Evolutionary conservation across 2,888 invertebrate genomes (phyloP), one percentile per base, ranked within the genome.

Genomic region (Aquatica leii): DNA sequence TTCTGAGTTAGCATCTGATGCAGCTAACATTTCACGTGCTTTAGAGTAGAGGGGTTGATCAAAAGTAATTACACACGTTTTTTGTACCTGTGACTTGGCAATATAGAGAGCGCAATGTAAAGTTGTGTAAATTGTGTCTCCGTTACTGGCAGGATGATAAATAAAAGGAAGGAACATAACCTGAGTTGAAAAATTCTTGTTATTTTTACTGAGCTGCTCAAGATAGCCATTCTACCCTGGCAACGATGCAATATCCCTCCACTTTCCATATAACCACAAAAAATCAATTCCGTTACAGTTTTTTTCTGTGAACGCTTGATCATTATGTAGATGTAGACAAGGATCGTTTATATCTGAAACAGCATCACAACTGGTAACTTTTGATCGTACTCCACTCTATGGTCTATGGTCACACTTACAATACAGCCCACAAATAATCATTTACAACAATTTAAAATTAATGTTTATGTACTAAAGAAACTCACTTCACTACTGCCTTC

Each of bases 171-270:
- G 31, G 49, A 49, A 54, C 49, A 71, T 68, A 62, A 71, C 59
- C 53, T 52, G 67, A 49, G 71, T 69, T 55, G 60, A 77, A 53
- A 53, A 53, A 53, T 62, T 58, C 52, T 55, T 64, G 56, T 65
- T 66, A 49, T 66, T 65, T 67, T 69, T 73, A 11, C 74, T 75
- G 17, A 74, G 65, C 37, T 69, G 69, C 69, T 76, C 60, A 74
- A 77, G 66, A 72, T 72, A 79, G 14, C 77, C 77, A 67, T 77
- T 76, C 77, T 76, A 79, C 12, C 77, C 76, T 59, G 76, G 74
- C 59, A 76, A 73, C 58, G 69, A 56, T 66, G 63, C 58, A 66
- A 66, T 12, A 67, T 73, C 66, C 54, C 62, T 71, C 72, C 72
- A 75, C 68, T 74, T 54, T 43, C 54, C 41, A 41, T 73, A 74